These are phyloP conservation scores for Geococcyx californianus DNA, from an alignment of 2,113 vertebrate species.

Conservation along the genomic window DNA sequence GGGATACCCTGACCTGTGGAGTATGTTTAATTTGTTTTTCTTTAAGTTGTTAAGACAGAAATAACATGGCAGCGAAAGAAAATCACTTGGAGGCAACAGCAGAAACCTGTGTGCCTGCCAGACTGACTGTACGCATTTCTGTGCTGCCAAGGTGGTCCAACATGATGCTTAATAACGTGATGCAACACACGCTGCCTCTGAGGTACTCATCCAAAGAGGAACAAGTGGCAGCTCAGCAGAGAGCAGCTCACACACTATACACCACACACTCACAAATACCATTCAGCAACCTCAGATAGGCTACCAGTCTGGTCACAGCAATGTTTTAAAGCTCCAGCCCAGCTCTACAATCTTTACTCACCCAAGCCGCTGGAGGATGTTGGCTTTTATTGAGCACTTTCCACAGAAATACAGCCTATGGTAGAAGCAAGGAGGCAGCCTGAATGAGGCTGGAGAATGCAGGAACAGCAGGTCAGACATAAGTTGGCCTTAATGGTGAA, in stretches of 20 bases:
- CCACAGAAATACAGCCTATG: fast-evolving
- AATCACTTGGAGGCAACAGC: neutral
- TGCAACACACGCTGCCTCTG: neutral
- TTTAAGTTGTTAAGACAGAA: neutral
- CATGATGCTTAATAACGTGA: fast-evolving
- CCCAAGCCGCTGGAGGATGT: fast-evolving
- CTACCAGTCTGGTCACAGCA: neutral
- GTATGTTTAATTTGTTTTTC: neutral
- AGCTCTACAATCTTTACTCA: neutral
- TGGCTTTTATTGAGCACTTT: neutral
- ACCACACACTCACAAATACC: neutral
- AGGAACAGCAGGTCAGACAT: neutral
- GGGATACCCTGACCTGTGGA: neutral
- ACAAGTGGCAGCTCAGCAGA: neutral
- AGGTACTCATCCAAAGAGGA: fast-evolving
- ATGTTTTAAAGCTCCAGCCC: neutral
- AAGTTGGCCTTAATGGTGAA: neutral
- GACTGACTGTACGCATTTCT: neutral
- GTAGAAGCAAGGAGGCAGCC: neutral
- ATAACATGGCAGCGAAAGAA: neutral
- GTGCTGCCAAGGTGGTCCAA: neutral
- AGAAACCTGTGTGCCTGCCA: neutral
- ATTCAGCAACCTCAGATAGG: neutral
- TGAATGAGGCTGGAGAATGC: neutral
- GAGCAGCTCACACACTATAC: neutral